These are phyloP conservation scores for Drosophila robusta DNA, from an alignment of 2,888 invertebrate species.

Conservation along the genomic window DNA sequence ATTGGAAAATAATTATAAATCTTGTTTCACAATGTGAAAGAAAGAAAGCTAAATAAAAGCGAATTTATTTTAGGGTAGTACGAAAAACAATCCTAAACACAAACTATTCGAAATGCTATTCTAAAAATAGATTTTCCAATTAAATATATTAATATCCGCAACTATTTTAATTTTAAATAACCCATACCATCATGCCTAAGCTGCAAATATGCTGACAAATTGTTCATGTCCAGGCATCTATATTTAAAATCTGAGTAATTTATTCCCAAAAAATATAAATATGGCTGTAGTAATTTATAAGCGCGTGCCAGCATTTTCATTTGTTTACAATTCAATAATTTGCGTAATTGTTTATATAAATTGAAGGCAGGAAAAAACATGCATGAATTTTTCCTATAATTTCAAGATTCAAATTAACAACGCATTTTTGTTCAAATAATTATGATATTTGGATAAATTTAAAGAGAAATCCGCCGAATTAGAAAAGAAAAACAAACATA, in stretches of 20 bases:
- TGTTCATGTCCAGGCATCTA: background rate
- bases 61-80: too few species aligned
- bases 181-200: too few species aligned
- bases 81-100: too few species aligned
- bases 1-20: too few species aligned
- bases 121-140: too few species aligned
- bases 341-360: conserved; percentile 30
- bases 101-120: too few species aligned
- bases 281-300: conserved; percentile 1
- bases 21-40: too few species aligned
- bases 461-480: background rate
- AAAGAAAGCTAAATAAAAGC: too few species aligned
- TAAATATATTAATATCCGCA: too few species aligned
- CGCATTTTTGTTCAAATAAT: conserved; percentile 16
- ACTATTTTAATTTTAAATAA: too few species aligned
- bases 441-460: conserved; percentile 10
- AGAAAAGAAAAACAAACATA: conserved; percentile 50
- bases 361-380: conserved; percentile 3
- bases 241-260: conserved; percentile 5
- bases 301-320: conserved; percentile 35
- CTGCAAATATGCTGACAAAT: background rate
- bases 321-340: conserved; percentile 36
- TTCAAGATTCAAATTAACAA: conserved; percentile 12
- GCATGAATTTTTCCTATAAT: background rate
- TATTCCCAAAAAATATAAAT: conserved; percentile 1